A percentile compares a stretch with the other conserved stretches of the same genome.
These are phyloP conservation scores for Cataglyphis cursor DNA, from an alignment of 2,888 invertebrate genomes.

Conservation along the genomic window DNA sequence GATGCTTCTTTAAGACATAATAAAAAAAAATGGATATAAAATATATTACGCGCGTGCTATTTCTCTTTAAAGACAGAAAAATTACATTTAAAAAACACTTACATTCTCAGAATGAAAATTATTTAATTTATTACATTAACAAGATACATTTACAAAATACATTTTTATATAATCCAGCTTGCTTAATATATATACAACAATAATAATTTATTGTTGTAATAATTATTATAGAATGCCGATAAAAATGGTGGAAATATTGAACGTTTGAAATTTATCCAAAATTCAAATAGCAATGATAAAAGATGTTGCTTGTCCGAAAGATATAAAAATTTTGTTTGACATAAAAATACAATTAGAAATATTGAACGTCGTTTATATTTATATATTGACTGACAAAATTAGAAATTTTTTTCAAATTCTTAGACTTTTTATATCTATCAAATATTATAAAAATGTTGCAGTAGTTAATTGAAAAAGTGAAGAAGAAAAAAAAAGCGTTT, in stretches of 20 bases:
- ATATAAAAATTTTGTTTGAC: not conserved
- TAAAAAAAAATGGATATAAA: not conserved
- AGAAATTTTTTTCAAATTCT: not conserved
- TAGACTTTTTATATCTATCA: too few species aligned
- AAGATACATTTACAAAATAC: not conserved
- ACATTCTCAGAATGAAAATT: not conserved
- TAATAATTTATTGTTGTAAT: not conserved
- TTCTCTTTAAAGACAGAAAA: not conserved
- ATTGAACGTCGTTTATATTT: not conserved
- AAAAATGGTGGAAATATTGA: not conserved
- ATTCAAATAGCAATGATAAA: not conserved
- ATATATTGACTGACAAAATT: too few species aligned
- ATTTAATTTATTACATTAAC: slow-evolving; percentile 21
- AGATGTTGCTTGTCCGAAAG: not conserved
- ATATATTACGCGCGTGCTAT: not conserved
- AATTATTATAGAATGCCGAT: not conserved
- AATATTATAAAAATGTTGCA: slow-evolving; percentile 2
- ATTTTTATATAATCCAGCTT: not conserved
- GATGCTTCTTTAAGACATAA: not conserved
- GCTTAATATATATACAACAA: not conserved
- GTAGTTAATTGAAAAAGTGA: not conserved
- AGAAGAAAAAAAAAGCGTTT: not conserved
- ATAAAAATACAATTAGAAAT: not conserved
- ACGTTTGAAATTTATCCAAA: not conserved
- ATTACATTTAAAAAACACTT: not conserved